A percentile compares a stretch with the other conserved stretches of the same genome.
Evolutionary conservation across 2,113 vertebrate genomes (phyloP).

Genomic region (Elephantulus edwardii): DNA sequence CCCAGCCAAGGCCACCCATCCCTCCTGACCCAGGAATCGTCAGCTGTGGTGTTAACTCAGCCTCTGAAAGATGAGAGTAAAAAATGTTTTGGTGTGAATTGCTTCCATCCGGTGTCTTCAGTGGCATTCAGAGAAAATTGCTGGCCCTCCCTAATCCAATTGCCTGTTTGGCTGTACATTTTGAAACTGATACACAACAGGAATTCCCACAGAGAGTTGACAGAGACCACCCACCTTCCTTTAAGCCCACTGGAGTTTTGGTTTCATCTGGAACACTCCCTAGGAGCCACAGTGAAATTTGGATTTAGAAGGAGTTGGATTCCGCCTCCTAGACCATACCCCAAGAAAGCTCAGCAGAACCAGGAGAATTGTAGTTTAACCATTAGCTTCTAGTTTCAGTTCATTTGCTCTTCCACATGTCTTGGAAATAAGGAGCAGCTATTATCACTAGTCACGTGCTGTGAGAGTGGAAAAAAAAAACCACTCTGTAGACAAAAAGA

Average conservation of each 20-base stretch:
- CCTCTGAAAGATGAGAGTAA: slow-evolving; percentile 48
- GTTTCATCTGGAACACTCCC: slow-evolving; percentile 54
- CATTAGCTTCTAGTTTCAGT: slow-evolving; percentile 16
- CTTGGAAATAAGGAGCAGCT: background rate
- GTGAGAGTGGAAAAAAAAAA: background rate
- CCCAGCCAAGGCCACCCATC: slow-evolving; percentile 42
- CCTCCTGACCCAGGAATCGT: background rate
- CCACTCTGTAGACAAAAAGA: background rate
- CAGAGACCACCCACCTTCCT: slow-evolving; percentile 46
- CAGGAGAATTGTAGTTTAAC: slow-evolving; percentile 11
- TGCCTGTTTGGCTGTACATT: slow-evolving; percentile 63
- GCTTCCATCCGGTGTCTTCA: slow-evolving; percentile 25
- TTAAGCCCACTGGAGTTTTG: slow-evolving; percentile 26
- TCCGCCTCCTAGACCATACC: slow-evolving; percentile 31
- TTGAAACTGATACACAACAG: slow-evolving; percentile 48
- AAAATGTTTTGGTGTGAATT: slow-evolving; percentile 35
- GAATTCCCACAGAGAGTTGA: slow-evolving; percentile 53
- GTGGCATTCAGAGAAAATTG: slow-evolving; percentile 47
- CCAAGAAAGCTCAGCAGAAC: slow-evolving; percentile 48
- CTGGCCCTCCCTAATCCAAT: slow-evolving; percentile 59
- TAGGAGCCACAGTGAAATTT: slow-evolving; percentile 48
- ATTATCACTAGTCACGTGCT: background rate
- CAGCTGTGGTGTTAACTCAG: slow-evolving; percentile 21
- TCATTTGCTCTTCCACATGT: background rate
- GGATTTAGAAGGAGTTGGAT: slow-evolving; percentile 43